Conservation (phyloP, 92 coral and sea anemone genomes). For the Porites evermanni region DNA sequence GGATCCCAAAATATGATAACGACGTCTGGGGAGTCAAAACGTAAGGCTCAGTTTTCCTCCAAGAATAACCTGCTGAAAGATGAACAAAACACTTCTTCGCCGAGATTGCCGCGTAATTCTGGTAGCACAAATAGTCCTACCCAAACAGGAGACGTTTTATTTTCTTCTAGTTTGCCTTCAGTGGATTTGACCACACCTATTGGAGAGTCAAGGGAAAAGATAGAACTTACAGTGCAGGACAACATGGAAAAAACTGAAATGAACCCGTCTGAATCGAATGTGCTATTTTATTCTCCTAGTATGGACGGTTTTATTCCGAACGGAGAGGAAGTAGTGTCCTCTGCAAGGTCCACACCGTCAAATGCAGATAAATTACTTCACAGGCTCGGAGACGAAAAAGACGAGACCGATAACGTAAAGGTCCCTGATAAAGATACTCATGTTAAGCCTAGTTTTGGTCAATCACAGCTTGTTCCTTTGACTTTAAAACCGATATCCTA, state of each 20-base stretch:
- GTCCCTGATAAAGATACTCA: neutral
- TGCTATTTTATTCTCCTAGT: neutral
- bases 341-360: neutral
- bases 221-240: neutral
- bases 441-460: neutral
- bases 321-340: neutral
- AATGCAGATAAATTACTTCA: neutral
- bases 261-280: neutral
- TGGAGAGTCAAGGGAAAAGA: neutral
- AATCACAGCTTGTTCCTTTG: neutral
- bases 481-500: conserved; percentile 35
- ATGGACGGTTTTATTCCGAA: neutral
- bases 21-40: neutral
- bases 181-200: neutral
- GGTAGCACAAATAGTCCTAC: neutral
- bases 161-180: neutral
- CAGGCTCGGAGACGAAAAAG: neutral
- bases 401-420: conserved; percentile 22
- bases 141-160: neutral
- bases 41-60: neutral
- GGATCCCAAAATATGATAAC: too few relatives aligned
- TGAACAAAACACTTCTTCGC: neutral
- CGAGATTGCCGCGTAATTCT: neutral
- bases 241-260: neutral
- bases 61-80: neutral